Conservation (phyloP, 2,113 vertebrate species). For the Gymnogyps californianus region DNA sequence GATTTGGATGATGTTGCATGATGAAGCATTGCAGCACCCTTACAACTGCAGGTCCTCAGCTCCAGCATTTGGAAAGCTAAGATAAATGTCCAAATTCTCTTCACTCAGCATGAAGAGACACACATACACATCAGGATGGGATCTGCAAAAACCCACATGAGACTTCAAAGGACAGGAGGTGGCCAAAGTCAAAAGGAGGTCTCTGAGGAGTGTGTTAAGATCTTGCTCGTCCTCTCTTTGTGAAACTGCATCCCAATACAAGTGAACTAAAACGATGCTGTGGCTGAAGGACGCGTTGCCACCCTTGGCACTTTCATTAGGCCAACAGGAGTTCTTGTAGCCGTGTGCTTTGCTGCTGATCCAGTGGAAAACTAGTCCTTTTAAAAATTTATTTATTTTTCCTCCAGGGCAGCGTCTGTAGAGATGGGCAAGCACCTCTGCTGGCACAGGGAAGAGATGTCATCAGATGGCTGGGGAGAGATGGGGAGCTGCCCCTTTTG, state of each 20-base stretch:
- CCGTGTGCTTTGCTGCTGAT: background rate
- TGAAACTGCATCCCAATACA: background rate
- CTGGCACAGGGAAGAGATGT: background rate
- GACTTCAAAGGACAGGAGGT: background rate
- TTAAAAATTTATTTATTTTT: background rate
- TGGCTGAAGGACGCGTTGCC: fast-evolving
- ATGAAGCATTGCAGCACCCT: background rate
- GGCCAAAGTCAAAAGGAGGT: background rate
- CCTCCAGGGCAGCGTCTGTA: background rate
- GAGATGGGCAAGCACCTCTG: background rate
- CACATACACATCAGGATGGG: fast-evolving
- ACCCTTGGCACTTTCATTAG: background rate
- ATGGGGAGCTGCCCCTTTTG: background rate
- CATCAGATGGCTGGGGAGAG: background rate
- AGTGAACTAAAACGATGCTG: background rate
- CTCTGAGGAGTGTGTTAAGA: background rate
- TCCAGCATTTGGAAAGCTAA: background rate
- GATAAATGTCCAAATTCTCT: background rate
- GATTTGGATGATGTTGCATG: background rate
- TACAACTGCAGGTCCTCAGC: too few species aligned
- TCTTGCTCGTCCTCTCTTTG: background rate
- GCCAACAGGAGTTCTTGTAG: background rate
- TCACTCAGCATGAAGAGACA: fast-evolving
- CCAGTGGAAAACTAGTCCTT: background rate
- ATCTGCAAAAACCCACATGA: fast-evolving